phyloP scores from a whole-genome alignment of 2,113 vertebrate genomes.

The Galemys pyrenaicus region DNA sequence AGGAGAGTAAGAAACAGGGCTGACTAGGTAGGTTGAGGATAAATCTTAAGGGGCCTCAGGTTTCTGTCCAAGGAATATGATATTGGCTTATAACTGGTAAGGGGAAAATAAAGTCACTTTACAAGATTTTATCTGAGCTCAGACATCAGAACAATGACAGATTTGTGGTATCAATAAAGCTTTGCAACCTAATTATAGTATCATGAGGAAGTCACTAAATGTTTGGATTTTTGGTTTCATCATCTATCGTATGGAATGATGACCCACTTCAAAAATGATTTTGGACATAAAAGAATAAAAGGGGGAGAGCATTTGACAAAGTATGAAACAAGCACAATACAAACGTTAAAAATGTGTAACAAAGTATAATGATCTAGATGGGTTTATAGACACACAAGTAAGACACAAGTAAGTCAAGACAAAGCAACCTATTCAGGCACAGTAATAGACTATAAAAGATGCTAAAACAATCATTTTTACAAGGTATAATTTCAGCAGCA shows the following conservation, averaged over 20 bases:
- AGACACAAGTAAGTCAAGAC: background rate
- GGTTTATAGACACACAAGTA: slow-evolving; percentile 3
- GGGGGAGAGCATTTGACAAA: background rate
- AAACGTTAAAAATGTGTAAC: slow-evolving; percentile 39
- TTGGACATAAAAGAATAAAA: slow-evolving; percentile 31
- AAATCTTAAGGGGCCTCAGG: slow-evolving; percentile 13
- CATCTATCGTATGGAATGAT: background rate
- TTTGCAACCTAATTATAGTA: background rate
- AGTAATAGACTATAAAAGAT: background rate
- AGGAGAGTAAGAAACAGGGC: slow-evolving; percentile 4
- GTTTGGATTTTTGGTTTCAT: background rate
- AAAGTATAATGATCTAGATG: background rate
- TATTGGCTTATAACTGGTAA: background rate
- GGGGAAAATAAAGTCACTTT: background rate
- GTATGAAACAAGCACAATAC: background rate
- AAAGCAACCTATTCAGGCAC: background rate
- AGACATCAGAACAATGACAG: background rate
- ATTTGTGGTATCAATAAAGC: background rate
- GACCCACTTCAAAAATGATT: background rate
- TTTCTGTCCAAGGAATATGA: background rate
- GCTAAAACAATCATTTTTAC: slow-evolving; percentile 11
- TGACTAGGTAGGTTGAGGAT: background rate
- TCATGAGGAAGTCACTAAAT: background rate
- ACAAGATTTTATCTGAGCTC: background rate
- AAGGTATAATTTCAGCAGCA: background rate